Evolutionary conservation across 2,888 invertebrate species (phyloP), one percentile per base, ranked within the genome.

Genomic region (Synanthedon andrenaeformis): DNA sequence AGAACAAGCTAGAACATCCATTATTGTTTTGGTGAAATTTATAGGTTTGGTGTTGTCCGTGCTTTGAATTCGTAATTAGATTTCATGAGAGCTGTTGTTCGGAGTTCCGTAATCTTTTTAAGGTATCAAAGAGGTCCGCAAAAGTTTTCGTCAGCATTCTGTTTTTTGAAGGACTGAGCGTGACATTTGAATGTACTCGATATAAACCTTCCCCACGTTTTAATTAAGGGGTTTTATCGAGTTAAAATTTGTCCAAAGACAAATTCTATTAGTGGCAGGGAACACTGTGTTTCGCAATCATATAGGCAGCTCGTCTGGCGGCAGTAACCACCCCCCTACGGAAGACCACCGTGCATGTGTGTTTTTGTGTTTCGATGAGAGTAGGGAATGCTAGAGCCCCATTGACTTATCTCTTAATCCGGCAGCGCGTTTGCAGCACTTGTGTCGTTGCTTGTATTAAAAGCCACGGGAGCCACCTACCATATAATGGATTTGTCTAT

Each of bases 11-110:
- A 1, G 49, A 51, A 63, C 62, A 68, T 69, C 65, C 68, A 69
- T 70, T 72, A 75, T 75, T 74, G 74, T 78, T 76, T 73, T 69
- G 65, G 60, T 57, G 60, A 70, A 76, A 76, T 77, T 74, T 77
- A 76, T 77, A 64, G 70, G 66, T 61, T 55, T 57, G 51, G 56
- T 63, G 62, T 62, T 58, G 66, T 62, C 62, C 71, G 71, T 75
- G 76, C 58, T 64, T 67, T 67, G 79, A 76, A 76, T 76, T 70
- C 69, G 66, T 76, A 74, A 76, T 75, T 72, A 62, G 64, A 70
- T 70, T 74, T 72, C 62, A 67, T 64, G 62, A 66, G 65, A 64
- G 63, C 63, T 65, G 62, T 70, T 62, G 63, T 66, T 67, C 63
- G 64, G 23, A 65, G 61, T 67, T 67, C 62, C 58, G 59, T 65